Evolutionary conservation across 2,888 invertebrate genomes (phyloP), one percentile per base, ranked within the genome.

Genomic region (Drosophila pegasa): DNA sequence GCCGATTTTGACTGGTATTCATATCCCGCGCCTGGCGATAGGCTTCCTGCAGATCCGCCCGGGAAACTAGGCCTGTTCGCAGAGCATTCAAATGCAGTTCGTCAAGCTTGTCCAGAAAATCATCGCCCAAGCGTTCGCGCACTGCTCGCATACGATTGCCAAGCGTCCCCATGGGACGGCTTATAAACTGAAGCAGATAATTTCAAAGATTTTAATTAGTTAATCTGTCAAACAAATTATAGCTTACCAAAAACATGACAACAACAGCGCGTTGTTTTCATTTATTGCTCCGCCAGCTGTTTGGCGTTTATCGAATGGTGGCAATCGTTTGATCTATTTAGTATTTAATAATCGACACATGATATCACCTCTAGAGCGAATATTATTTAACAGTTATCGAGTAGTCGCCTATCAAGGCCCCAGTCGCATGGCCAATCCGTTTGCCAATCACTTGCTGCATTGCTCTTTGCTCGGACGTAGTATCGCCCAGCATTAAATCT

Each of bases 21-120:
- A 85, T 83, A 54, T 90, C 88, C 3, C 91, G 81, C 0, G 90
- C 89, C 41, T 90, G 89, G 5, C 88, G 80, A 61, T 91, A 92
- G 0, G 90, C 92, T 57, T 91, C 91, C 41, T 90, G 85, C 40
- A 92, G 75, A 64, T 92, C 92, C 3, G 81, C 73, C 9, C 76
- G 80, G 10, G 90, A 89, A 18, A 92, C 92, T 14, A 91, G 65
- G 2, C 91, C 91, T 1, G 91, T 91, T 5, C 89, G 86, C 10
- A 91, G 52, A 1, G 89, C 92, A 41, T 87, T 89, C 47, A 90
- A 78, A 71, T 92, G 91, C 16, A 92, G 77, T 41, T 67, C 72
- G 61, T 92, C 90, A 27, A 92, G 72, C 58, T 90, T 89, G 41
- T 73, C 76, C 9, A 89, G 62, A 52, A 92, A 89, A 31, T 90